These are phyloP conservation scores for Drosophila infuscata DNA, from an alignment of 2,888 invertebrate species.

Conservation along the genomic window DNA sequence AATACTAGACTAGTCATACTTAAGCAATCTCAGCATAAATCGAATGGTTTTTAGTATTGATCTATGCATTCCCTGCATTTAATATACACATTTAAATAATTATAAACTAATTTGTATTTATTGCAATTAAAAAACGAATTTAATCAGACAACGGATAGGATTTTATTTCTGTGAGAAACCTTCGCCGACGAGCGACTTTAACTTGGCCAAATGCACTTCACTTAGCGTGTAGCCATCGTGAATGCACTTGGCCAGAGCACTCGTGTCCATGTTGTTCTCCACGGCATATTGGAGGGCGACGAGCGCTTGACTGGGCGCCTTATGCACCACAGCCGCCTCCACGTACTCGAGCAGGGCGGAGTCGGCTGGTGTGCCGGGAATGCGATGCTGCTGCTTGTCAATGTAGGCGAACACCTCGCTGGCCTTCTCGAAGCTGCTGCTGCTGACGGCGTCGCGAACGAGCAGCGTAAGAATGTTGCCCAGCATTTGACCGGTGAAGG, in stretches of 20 bases:
- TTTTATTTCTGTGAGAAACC: constrained; percentile 70
- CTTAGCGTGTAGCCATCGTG: constrained; percentile 85
- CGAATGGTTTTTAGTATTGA: constrained; percentile 24
- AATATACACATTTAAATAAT: constrained; percentile 27
- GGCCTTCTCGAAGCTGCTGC: constrained; percentile 86
- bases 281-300: constrained; percentile 87
- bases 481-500: constrained; percentile 87
- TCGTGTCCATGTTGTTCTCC: constrained; percentile 86
- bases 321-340: constrained; percentile 86
- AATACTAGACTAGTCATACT: constrained; percentile 31
- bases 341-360: constrained; percentile 86
- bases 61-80: constrained; percentile 46
- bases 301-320: constrained; percentile 86
- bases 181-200: constrained; percentile 86
- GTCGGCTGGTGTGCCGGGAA: constrained; percentile 87
- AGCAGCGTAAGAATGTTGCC: constrained; percentile 87
- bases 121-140: constrained; percentile 47
- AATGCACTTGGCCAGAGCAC: constrained; percentile 71
- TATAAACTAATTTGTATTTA: constrained; percentile 40
- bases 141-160: constrained; percentile 12
- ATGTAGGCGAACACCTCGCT: constrained; percentile 86
- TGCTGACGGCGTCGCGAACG: constrained; percentile 83
- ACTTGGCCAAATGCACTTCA: constrained; percentile 85
- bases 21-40: constrained; percentile 36
- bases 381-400: constrained; percentile 85